phyloP scores from a whole-genome alignment of 2,797 vertebrate genomes.

The Delichon dasypus region DNA sequence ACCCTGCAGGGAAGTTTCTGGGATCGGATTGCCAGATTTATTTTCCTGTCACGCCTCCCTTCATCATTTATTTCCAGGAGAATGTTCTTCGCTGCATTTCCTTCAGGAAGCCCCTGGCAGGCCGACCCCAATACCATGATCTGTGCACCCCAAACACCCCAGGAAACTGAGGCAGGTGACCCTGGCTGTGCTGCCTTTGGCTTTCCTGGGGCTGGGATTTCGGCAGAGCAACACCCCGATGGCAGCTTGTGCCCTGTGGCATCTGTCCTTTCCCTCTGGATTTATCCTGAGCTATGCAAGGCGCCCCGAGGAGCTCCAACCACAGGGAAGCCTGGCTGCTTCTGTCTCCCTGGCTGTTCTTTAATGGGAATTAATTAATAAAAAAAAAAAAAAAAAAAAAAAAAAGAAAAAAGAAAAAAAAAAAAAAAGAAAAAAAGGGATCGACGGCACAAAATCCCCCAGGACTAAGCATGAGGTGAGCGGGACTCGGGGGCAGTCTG shows the following conservation, averaged over 20 bases:
- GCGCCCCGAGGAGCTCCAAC: background rate
- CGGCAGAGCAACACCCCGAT: background rate
- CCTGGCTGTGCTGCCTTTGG: accelerated
- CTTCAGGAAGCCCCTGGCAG: too few relatives aligned
- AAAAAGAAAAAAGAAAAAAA: too few relatives aligned
- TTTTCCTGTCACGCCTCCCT: background rate
- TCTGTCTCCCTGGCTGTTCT: background rate
- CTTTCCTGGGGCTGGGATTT: background rate
- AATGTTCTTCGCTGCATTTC: accelerated
- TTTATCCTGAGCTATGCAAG: background rate
- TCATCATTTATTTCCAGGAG: background rate
- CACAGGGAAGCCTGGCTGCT: background rate
- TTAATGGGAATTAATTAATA: background rate
- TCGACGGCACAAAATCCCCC: background rate
- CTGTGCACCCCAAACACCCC: accelerated
- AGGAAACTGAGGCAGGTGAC: background rate
- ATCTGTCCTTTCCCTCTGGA: background rate
- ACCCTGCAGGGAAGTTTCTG: background rate
- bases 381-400: too few relatives aligned
- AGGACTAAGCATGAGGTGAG: background rate
- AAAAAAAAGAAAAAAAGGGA: too few relatives aligned
- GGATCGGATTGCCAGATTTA: background rate
- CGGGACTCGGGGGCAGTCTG: accelerated
- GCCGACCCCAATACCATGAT: background rate
- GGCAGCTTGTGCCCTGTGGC: too few relatives aligned